phyloP scores from a whole-genome alignment of 37 sponge, comb jelly and placozoan genomes.

The Aphrocallistes beatrix region DNA sequence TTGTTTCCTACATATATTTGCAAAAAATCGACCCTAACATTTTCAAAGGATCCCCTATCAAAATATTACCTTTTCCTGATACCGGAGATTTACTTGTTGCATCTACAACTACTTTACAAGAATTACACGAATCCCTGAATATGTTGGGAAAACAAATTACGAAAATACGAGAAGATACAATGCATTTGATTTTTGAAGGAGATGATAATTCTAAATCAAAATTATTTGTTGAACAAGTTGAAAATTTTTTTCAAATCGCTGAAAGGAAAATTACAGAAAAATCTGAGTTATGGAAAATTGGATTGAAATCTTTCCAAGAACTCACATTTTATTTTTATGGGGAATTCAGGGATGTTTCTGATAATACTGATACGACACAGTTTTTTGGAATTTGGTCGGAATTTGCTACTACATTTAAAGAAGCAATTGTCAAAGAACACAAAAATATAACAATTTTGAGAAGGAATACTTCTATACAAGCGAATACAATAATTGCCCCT shows the following conservation, averaged over 20 bases:
- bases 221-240: not conserved
- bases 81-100: not conserved
- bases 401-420: slow-evolving; percentile 8
- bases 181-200: not conserved
- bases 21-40: not conserved
- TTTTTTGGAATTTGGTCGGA: not conserved
- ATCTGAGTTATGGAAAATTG: not conserved
- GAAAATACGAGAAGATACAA: not conserved
- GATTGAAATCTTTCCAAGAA: not conserved
- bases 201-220: not conserved
- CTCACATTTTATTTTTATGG: slow-evolving; percentile 3
- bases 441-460: not conserved
- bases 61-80: slow-evolving; percentile 5
- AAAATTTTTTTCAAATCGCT: not conserved
- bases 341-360: not conserved
- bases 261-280: not conserved
- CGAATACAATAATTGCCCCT: not conserved
- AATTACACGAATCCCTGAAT: not conserved
- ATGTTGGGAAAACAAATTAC: not conserved
- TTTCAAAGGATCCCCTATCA: not conserved
- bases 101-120: not conserved
- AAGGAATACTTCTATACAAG: not conserved
- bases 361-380: not conserved
- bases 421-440: not conserved
- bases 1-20: not conserved